A percentile compares a stretch with the other conserved stretches of the same genome.
phyloP scores from a whole-genome alignment of 2,888 invertebrate genomes.

The Drosophila mettleri region DNA sequence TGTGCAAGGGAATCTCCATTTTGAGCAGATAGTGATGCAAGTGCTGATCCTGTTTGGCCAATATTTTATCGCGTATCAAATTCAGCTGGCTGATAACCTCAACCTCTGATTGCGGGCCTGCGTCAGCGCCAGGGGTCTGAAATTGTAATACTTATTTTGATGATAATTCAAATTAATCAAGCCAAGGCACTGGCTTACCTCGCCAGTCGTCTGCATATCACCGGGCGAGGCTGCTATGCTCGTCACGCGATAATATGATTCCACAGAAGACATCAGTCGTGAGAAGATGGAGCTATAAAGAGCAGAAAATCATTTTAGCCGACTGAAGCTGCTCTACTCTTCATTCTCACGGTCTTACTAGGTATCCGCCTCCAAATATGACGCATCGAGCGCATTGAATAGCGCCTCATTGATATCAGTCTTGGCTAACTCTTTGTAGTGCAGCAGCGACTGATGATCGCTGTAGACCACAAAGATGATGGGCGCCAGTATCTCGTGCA shows the following conservation, averaged over 20 bases:
- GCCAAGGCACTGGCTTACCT: constrained; percentile 40
- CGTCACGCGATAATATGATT: constrained; percentile 88
- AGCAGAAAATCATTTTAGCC: neutral
- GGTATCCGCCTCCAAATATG: constrained; percentile 91
- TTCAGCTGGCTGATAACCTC: constrained; percentile 88
- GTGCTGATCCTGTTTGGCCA: constrained; percentile 88
- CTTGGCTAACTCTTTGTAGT: constrained; percentile 86
- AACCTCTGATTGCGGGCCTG: constrained; percentile 82
- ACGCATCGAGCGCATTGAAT: constrained; percentile 88
- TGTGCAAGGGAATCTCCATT: constrained; percentile 92
- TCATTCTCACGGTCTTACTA: constrained; percentile 87
- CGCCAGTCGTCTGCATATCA: constrained; percentile 24
- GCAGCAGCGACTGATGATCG: constrained; percentile 89
- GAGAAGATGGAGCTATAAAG: constrained; percentile 87
- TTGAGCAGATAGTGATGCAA: constrained; percentile 88
- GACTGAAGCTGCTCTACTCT: no score
- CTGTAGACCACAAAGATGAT: constrained; percentile 91
- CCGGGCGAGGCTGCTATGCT: constrained; percentile 84
- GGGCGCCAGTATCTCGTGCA: constrained; percentile 95
- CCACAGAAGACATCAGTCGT: constrained; percentile 88
- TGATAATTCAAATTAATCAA: neutral
- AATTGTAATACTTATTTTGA: constrained; percentile 10
- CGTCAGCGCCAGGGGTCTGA: constrained; percentile 42
- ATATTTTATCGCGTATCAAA: constrained; percentile 87
- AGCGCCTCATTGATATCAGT: constrained; percentile 86